A percentile compares a stretch with the other conserved stretches of the same genome.
These are phyloP conservation scores for Camponotus pennsylvanicus DNA, from an alignment of 1,140 invertebrate genomes.

Conservation along the genomic window DNA sequence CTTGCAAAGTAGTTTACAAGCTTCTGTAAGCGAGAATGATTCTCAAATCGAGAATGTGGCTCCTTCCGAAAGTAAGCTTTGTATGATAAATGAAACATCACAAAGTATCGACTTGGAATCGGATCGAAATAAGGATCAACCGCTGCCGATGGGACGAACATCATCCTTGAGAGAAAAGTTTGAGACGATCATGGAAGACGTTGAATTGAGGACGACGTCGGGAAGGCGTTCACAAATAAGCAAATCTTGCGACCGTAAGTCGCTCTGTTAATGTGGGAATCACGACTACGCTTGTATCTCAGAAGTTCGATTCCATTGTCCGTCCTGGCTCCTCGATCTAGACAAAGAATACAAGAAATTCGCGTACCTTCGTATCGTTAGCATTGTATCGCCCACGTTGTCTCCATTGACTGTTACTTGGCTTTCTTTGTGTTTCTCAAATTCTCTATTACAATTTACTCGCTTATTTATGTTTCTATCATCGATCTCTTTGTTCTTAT, in stretches of 20 bases:
- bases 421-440: conserved; percentile 62
- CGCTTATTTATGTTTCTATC: conserved; percentile 59
- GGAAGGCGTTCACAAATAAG: conserved; percentile 48
- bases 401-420: conserved; percentile 40
- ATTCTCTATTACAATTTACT: conserved; percentile 42
- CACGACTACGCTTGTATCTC: conserved; percentile 66
- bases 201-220: conserved; percentile 69
- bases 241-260: conserved; percentile 76
- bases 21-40: neutral
- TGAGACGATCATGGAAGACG: conserved; percentile 77
- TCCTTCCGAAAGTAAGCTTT: neutral
- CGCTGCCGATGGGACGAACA: conserved; percentile 66
- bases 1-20: conserved; percentile 15
- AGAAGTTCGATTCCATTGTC: conserved; percentile 58
- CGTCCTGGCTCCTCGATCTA: conserved; percentile 63
- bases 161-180: conserved; percentile 79
- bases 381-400: conserved; percentile 35
- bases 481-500: neutral
- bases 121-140: conserved; percentile 40
- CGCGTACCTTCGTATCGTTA: conserved; percentile 47
- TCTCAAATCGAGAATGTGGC: neutral
- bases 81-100: neutral
- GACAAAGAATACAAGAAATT: conserved; percentile 26
- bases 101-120: conserved; percentile 2
- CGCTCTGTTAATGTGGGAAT: conserved; percentile 72